phyloP scores from a whole-genome alignment of 2,113 vertebrate species.

The Nannobrachium achirus region DNA sequence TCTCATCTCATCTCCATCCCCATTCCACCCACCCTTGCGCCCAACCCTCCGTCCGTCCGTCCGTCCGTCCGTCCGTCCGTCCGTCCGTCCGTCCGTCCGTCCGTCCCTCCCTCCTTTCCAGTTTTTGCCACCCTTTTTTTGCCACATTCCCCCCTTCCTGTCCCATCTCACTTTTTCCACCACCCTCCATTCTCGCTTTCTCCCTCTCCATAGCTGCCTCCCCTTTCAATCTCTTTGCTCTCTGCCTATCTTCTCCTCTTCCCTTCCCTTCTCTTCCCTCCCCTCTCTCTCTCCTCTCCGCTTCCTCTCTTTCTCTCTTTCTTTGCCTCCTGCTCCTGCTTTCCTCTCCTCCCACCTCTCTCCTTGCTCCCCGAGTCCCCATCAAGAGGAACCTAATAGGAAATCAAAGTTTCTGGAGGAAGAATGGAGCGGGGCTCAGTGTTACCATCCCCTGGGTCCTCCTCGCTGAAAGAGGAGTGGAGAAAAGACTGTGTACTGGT shows the following conservation, averaged over 20 bases:
- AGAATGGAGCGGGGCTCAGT: slow-evolving; percentile 95
- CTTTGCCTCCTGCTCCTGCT: slow-evolving; percentile 30
- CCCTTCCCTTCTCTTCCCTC: background rate
- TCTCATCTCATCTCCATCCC: slow-evolving; percentile 3
- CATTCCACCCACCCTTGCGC: slow-evolving; percentile 6
- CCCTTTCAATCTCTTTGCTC: background rate
- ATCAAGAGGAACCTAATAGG: slow-evolving; percentile 99
- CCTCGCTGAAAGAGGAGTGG: slow-evolving; percentile 97
- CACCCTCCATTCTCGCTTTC: background rate
- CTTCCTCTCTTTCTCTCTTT: slow-evolving; percentile 34
- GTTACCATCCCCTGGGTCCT: slow-evolving; percentile 96
- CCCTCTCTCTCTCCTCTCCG: background rate
- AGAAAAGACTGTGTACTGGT: slow-evolving; percentile 85
- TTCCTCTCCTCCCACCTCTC: slow-evolving; percentile 33
- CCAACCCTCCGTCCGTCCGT: too few relatives aligned
- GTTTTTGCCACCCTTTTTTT: background rate
- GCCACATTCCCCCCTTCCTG: slow-evolving; percentile 25
- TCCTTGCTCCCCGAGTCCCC: slow-evolving; percentile 80
- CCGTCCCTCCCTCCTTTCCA: too few relatives aligned
- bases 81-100: too few relatives aligned
- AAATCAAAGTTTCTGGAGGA: slow-evolving; percentile 97
- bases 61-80: too few relatives aligned
- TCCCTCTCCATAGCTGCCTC: slow-evolving; percentile 4
- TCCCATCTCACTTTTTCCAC: slow-evolving; percentile 32
- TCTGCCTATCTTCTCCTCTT: too few relatives aligned